phyloP scores from a whole-genome alignment of 2,113 vertebrate genomes.

The Calonectris borealis region DNA sequence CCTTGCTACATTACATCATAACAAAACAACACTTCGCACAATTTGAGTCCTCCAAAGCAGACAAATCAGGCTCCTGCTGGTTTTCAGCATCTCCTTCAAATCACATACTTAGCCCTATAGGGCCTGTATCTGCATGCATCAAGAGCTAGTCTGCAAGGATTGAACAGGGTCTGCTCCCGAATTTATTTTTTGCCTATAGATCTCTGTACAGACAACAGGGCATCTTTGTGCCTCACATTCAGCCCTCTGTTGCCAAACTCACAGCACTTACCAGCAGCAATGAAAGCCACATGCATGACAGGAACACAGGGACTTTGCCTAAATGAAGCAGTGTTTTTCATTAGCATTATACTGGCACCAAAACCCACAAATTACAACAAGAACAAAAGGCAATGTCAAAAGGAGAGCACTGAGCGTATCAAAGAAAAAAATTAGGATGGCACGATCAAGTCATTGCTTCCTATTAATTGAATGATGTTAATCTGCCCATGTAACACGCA shows the following conservation, averaged over 20 bases:
- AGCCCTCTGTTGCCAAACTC: conserved; percentile 4
- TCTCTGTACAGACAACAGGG: background rate
- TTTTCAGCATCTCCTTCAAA: background rate
- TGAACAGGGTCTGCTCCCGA: background rate
- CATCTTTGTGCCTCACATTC: background rate
- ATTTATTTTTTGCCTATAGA: background rate
- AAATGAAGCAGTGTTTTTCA: conserved; percentile 11
- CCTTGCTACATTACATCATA: background rate
- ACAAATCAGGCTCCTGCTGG: background rate
- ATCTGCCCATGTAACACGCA: background rate
- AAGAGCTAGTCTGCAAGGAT: background rate
- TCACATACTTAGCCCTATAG: background rate
- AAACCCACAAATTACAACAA: background rate
- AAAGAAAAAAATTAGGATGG: background rate
- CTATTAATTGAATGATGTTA: background rate
- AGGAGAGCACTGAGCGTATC: background rate
- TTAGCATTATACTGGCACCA: conserved; percentile 21
- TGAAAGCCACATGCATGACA: conserved; percentile 21
- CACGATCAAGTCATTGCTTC: background rate
- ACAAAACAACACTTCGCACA: background rate
- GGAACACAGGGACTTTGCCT: background rate
- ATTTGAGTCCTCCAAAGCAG: background rate
- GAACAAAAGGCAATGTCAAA: conserved; percentile 46
- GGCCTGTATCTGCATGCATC: background rate
- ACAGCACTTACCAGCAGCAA: conserved; percentile 13